Evolutionary conservation across 2,113 vertebrate genomes (phyloP), one percentile per base, ranked within the genome.

Genomic region (Rhinopomastus cyanomelas): DNA sequence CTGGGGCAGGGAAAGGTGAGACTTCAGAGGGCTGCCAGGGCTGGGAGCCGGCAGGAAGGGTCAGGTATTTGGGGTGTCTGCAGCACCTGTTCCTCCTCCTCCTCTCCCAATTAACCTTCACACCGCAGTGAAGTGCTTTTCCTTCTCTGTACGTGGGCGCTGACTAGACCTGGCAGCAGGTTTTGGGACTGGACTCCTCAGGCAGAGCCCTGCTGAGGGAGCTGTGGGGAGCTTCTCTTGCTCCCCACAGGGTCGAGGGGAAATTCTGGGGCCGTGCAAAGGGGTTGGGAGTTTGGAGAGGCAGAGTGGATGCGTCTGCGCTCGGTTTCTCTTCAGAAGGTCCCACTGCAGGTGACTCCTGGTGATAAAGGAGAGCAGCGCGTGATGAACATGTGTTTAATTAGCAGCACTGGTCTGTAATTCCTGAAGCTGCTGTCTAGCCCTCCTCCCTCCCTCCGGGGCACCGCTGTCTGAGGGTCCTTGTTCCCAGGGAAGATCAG

Each of bases 1-100:
- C 91, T 87, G 87, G 77, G 96, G 93, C 92, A 87, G 89, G 55
- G 11, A 34, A 52, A 72, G 92, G 76, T 87, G 84, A 94, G 91
- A 78, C 89, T 84, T 88, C 16, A 91, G 91, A 93, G 92, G 83
- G 51, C 62, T 83, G 9, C 0, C 3, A 88, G 53, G 75, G 62
- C 85, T 90, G 74, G 67, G 86, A 94, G 84, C 52, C 27, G 16
- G 25, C 78, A 66, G 88, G 85, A 87, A 85, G 61, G 83, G 73
- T 52, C 91, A 92, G 84, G 80, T 53, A 25, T 72, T 78, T 62
- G 80, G 69, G 49, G 16, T 10, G 56, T 61, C 88, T 74, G 14
- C 12, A 79, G 87, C 73, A 86, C 94, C 88, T 94, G 79, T 78
- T 82, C 9, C 72, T 79, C 56, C 81, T 79, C 56, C 81, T 89